Evolutionary conservation across 2,888 invertebrate genomes (phyloP).

Genomic region (Hedychridium roseum): DNA sequence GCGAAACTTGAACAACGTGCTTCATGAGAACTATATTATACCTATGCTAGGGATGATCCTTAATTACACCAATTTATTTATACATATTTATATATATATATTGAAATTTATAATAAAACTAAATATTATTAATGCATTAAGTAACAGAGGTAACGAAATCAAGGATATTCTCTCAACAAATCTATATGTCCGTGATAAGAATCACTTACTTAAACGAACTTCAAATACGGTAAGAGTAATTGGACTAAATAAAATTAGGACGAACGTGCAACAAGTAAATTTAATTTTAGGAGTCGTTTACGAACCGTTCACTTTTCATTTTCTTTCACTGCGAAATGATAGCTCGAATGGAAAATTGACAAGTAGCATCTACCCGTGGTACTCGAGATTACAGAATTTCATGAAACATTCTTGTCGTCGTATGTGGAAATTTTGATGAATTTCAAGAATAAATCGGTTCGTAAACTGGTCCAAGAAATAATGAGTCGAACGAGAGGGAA

Average conservation of each 20-base stretch:
- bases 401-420: no score
- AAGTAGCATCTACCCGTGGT: no score
- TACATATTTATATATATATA: slow-evolving; percentile 49
- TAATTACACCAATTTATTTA: slow-evolving; percentile 55
- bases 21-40: slow-evolving; percentile 30
- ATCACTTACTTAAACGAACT: slow-evolving; percentile 25
- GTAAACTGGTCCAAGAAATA: slow-evolving; percentile 13
- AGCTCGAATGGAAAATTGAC: no score
- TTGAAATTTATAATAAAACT: slow-evolving; percentile 47
- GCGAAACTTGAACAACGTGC: slow-evolving; percentile 58
- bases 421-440: no score
- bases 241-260: slow-evolving; percentile 39
- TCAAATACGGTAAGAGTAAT: slow-evolving; percentile 32
- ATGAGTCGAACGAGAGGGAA: slow-evolving; percentile 14
- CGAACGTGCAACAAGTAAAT: slow-evolving; percentile 38
- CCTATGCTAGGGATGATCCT: slow-evolving; percentile 47
- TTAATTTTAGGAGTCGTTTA: slow-evolving; percentile 18
- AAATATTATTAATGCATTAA: slow-evolving; percentile 46
- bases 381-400: no score
- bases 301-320: slow-evolving; percentile 20
- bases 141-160: slow-evolving; percentile 50
- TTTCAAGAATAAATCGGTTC: slow-evolving; percentile 1
- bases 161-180: slow-evolving; percentile 35
- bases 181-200: slow-evolving; percentile 31
- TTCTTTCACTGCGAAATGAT: no score